Evolutionary conservation across 2,113 vertebrate species (phyloP), one percentile per base, ranked within the genome.

Genomic region (Bubo scandiacus): DNA sequence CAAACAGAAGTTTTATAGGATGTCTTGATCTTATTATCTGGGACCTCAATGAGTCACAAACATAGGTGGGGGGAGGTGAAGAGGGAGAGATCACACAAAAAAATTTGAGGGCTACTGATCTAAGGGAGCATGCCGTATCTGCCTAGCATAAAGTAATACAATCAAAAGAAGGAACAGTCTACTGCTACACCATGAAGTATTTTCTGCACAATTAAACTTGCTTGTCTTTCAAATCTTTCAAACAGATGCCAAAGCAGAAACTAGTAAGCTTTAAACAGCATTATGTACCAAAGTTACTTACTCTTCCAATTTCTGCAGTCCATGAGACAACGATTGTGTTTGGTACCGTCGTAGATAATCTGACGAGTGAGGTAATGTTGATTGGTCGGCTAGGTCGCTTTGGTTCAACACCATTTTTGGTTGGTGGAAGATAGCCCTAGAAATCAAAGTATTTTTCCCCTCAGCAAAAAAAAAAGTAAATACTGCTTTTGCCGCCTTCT

Each of bases 331-430:
- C 99, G 17, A 99, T 99, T 92, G 99, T 99, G 97, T 99, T 99
- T 93, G 99, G 99, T 78, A 99, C 99, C 38, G 99, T 99, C 81
- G 99, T 99, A 91, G 99, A 99, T 92, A 99, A 96, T 81, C 99
- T 98, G 94, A 99, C 98, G 94, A 99, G 98, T 97, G 99, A 99
- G 98, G 99, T 99, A 98, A 99, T 99, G 97, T 99, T 99, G 98
- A 99, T 99, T 97, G 99, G 99, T 98, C 99, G 98, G 98, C 99
- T 99, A 90, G 99, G 99, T 97, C 99, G 99, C 98, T 99, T 99
- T 98, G 99, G 99, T 99, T 99, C 99, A 13, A 99, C 99, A 73
- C 99, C 99, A 57, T 99, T 99, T 99, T 99, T 99, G 99, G 99
- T 99, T 98, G 99, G 99, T 97, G 99, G 99, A 98, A 99, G 99